These are phyloP conservation scores for Spheniscus mendiculus DNA, from an alignment of 2,113 vertebrate genomes.

Conservation along the genomic window DNA sequence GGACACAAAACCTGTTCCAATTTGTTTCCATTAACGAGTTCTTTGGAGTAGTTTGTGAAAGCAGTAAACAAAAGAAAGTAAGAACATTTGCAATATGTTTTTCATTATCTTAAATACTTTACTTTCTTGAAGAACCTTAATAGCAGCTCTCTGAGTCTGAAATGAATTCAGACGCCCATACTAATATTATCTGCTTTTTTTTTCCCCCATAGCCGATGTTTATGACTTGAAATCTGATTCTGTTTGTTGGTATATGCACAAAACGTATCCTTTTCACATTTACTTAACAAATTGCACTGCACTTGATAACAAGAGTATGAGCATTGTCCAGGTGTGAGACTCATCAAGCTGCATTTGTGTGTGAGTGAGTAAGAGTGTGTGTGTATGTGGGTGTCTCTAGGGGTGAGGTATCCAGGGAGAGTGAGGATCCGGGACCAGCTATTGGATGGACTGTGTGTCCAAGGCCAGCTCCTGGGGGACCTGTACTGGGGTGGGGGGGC, in stretches of 20 bases:
- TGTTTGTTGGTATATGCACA: neutral
- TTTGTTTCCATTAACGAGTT: conserved; percentile 42
- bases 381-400: neutral
- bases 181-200: neutral
- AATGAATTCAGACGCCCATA: neutral
- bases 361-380: neutral
- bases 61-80: conserved; percentile 13
- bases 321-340: too few species aligned
- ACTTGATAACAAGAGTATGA: neutral
- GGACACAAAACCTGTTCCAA: neutral
- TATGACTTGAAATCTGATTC: neutral
- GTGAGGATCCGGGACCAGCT: too few species aligned
- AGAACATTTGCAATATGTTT: neutral
- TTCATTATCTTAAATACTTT: neutral
- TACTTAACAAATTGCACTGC: neutral
- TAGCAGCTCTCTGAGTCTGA: neutral
- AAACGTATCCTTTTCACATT: neutral
- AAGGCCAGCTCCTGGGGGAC: accelerated
- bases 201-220: accelerated
- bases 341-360: neutral
- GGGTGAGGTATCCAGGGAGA: too few species aligned
- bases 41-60: neutral
- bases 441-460: too few species aligned
- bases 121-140: neutral
- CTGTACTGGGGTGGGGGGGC: accelerated